Base-by-base conservation (phyloP, 2,113 vertebrate genomes). In the Lonchura striata region DNA sequence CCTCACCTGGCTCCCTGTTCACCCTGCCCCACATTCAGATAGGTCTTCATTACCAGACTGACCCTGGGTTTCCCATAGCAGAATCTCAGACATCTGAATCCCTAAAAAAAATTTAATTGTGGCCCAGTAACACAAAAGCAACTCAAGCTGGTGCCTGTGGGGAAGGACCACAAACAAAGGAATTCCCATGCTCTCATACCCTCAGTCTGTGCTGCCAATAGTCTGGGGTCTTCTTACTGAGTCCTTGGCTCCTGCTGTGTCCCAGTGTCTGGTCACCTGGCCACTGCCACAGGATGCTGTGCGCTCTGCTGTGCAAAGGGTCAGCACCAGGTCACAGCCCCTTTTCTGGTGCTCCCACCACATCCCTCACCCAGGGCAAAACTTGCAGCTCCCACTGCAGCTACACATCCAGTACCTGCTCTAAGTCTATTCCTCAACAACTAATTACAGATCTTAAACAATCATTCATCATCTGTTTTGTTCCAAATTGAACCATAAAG, bases 201-300 rank as follows among this genome's bases (percentile, higher is more conserved):
- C 8, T 33, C 31, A 50, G 9, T 12, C 6, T n/a, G 22, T 37
- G 47, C 12, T 12, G 2, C 8, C 0, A 0, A 5, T 7, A 22
- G 23, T 19, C 42, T 56, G 42, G 31, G 15, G 8, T 64, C 8
- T 35, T 33, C 31, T 35, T 35, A 15, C 76, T 19, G 42, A 64
- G 35, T 2, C 42, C 31, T 27, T 18, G 42, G 66, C 50, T 72
- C 50, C 76, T 50, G 42, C 33, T 57, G 42, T 42, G 35, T 18
- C 25, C 17, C 3, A 49, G 31, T 25, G 17, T 5, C 41, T 0
- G 0, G 8, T 49, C 41, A 7, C 30, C 35, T 3, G 21, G 24
- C 11, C 2, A 0, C 9, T 63, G 41, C 30, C 57, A 63, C 41
- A 42, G 30, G 21, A 12, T 17, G 42, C 65, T 27, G 41, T 41